Conservation (phyloP, 2,797 vertebrate species). For the Enteromius anoplus region DNA sequence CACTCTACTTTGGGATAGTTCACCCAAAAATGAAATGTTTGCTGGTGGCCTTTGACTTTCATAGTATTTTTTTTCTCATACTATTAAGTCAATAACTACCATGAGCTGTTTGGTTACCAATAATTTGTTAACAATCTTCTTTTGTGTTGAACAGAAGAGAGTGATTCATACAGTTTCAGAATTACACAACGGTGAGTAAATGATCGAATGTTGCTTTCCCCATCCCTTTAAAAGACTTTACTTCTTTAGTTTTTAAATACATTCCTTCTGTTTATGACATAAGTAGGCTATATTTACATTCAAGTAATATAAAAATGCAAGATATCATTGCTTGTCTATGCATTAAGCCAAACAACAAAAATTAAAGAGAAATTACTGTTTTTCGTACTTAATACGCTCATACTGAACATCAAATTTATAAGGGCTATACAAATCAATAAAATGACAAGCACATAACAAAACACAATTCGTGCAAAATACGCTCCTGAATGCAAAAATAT, state of each 20-base stretch:
- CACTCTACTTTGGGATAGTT: neutral
- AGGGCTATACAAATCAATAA: constrained; percentile 13
- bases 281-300: constrained; percentile 40
- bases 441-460: constrained; percentile 62
- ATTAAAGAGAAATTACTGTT: constrained; percentile 2
- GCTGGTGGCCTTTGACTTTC: neutral
- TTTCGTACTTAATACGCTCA: constrained; percentile 32
- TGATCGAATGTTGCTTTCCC: neutral
- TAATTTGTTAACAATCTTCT: neutral
- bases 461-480: constrained; percentile 77
- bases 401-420: constrained; percentile 25
- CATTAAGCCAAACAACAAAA: constrained; percentile 12
- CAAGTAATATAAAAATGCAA: constrained; percentile 48
- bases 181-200: neutral
- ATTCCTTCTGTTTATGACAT: constrained; percentile 50
- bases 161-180: neutral
- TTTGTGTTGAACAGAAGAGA: neutral
- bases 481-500: constrained; percentile 78
- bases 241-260: constrained; percentile 19
- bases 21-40: neutral
- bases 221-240: constrained; percentile 1
- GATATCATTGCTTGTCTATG: constrained; percentile 38
- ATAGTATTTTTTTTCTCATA: neutral
- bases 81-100: neutral
- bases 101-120: neutral